These are phyloP conservation scores for Eriocheir sinensis DNA, from an alignment of 1,140 invertebrate genomes.

Conservation along the genomic window DNA sequence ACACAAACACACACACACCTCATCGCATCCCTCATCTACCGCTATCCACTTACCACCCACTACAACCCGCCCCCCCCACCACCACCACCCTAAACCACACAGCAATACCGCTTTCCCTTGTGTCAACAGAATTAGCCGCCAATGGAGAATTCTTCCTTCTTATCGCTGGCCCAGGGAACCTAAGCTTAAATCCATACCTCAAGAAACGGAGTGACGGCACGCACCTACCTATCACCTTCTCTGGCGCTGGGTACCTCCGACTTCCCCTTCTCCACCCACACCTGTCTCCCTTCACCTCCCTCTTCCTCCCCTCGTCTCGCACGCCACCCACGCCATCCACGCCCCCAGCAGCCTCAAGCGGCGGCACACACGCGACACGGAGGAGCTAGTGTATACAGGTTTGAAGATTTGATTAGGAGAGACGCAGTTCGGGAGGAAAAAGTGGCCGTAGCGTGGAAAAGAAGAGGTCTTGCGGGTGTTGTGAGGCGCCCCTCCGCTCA, in stretches of 20 bases:
- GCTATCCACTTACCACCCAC: too few relatives aligned
- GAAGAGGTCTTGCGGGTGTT: not conserved
- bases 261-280: not conserved
- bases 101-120: not conserved
- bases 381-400: not conserved
- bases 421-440: not conserved
- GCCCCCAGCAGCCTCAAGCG: not conserved
- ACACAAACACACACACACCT: conserved; percentile 3
- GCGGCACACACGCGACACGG: not conserved
- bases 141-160: not conserved
- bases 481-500: too few relatives aligned
- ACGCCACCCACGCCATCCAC: not conserved
- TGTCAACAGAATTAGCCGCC: not conserved
- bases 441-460: not conserved
- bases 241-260: not conserved
- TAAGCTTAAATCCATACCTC: not conserved
- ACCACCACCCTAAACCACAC: not conserved
- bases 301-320: not conserved
- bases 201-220: not conserved
- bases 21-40: too few relatives aligned
- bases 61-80: too few relatives aligned
- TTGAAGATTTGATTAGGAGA: not conserved
- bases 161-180: not conserved
- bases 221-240: not conserved
- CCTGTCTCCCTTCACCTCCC: not conserved